Evolutionary conservation across 2,113 vertebrate species (phyloP), one percentile per base, ranked within the genome.

Genomic region (Charina bottae): DNA sequence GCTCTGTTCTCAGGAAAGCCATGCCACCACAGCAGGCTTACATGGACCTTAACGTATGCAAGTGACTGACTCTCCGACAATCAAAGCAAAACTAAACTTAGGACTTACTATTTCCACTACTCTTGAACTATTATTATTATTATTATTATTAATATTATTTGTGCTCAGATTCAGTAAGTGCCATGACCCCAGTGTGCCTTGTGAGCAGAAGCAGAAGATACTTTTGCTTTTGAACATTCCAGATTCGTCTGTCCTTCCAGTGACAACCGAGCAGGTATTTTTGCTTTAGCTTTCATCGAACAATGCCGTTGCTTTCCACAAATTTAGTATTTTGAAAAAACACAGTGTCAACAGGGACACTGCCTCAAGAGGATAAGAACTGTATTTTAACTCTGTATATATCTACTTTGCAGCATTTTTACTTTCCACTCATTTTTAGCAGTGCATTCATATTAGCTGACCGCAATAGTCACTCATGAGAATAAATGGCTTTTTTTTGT

Each of bases 261-360:
- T 96, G 96, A 95, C 96, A 97, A 96, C 26, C 95, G 96, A 78
- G 96, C 97, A 98, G 97, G 96, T 97, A 94, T 96, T 95, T 89
- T 97, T 97, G 98, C 97, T 98, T 97, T 97, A 96, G 98, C 98
- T 98, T 99, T 98, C 98, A 98, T 98, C 98, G 98, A 98, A 96
- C 92, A 96, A 96, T 96, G 96, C 96, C 94, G 94, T 97, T 96
- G 95, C 97, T 98, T 95, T 97, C 94, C 93, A 97, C 93, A 97
- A 96, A 95, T 56, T 19, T 95, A 97, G 96, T 97, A 97, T 96
- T 96, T 96, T 95, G 94, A 97, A 54, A 17, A 21, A 21, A 54
- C 97, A 96, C 97, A 97, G 97, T 97, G 97, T 97, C 97, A 92
- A 96, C 97, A 96, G 97, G 98, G 98, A 98, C 96, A 97, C 97